A percentile compares a stretch with the other conserved stretches of the same genome.
Evolutionary conservation across 2,113 vertebrate genomes (phyloP).

Genomic region (Phrynosoma platyrhinos): DNA sequence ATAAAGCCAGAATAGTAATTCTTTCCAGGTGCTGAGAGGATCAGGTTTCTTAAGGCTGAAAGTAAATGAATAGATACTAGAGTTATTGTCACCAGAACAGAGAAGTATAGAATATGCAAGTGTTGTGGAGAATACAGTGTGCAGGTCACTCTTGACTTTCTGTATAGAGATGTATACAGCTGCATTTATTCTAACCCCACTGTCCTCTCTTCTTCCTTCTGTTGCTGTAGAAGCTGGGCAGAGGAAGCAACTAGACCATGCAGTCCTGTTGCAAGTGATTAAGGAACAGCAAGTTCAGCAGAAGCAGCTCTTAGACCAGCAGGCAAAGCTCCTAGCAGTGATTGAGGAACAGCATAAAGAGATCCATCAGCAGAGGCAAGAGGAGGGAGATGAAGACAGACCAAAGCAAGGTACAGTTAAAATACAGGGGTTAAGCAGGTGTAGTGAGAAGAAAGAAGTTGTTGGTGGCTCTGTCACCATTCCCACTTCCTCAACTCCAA

Average conservation of each 20-base stretch:
- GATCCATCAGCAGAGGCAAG: slow-evolving; percentile 89
- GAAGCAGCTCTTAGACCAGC: slow-evolving; percentile 95
- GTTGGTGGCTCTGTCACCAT: background rate
- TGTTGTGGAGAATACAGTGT: rapidly evolving
- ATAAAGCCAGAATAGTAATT: background rate
- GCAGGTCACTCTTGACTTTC: rapidly evolving
- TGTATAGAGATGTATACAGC: background rate
- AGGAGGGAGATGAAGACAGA: slow-evolving; percentile 80
- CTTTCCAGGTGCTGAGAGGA: background rate
- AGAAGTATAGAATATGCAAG: background rate
- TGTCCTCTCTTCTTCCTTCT: background rate
- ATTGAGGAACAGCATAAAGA: slow-evolving; percentile 98
- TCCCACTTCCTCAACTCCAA: background rate
- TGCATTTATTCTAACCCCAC: background rate
- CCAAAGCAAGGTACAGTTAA: slow-evolving; percentile 63
- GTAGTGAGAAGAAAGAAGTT: background rate
- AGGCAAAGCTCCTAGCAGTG: slow-evolving; percentile 93
- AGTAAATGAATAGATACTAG: background rate
- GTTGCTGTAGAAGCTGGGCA: slow-evolving; percentile 75
- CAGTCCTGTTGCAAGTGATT: slow-evolving; percentile 91
- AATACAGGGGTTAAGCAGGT: background rate
- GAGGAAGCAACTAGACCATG: slow-evolving; percentile 89
- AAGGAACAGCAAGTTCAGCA: slow-evolving; percentile 96
- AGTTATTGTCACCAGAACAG: background rate
- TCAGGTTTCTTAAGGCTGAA: background rate